phyloP scores from a whole-genome alignment of 2,113 vertebrate genomes.

The Stegostoma tigrinum region DNA sequence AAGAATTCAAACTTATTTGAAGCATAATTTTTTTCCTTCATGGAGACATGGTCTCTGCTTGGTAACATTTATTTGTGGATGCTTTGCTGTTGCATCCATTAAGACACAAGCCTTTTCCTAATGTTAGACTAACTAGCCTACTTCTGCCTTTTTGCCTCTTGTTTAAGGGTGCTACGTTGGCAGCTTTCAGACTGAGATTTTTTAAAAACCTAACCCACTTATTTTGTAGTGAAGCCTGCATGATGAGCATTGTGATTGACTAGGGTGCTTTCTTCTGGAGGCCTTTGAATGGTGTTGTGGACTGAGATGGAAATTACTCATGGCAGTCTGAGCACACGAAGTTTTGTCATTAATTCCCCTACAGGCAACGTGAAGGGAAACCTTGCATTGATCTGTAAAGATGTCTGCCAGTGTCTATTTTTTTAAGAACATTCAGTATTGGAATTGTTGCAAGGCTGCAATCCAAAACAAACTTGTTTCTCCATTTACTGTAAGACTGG shows the following conservation, averaged over 20 bases:
- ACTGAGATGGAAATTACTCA: not conserved
- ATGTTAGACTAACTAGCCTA: too few species aligned
- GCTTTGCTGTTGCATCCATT: too few species aligned
- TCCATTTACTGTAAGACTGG: conserved; percentile 3
- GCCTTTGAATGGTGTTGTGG: not conserved
- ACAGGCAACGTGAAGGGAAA: not conserved
- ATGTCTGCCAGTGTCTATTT: not conserved
- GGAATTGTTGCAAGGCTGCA: not conserved
- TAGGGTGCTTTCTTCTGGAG: not conserved
- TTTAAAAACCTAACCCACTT: too few species aligned
- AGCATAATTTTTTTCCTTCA: too few species aligned
- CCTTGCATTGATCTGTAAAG: not conserved
- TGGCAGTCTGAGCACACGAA: not conserved
- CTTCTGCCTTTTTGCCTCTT: too few species aligned
- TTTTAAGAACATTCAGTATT: not conserved
- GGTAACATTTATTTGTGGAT: too few species aligned
- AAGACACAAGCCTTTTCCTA: too few species aligned
- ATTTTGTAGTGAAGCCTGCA: not conserved
- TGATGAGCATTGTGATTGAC: too few species aligned
- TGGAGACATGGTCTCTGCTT: too few species aligned
- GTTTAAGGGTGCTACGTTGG: too few species aligned
- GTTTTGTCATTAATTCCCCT: not conserved
- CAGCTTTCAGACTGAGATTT: too few species aligned
- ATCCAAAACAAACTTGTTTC: not conserved
- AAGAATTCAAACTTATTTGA: too few species aligned